Base-by-base conservation (phyloP, 1,140 invertebrate species). In the Drosophila quadrilineata region DNA sequence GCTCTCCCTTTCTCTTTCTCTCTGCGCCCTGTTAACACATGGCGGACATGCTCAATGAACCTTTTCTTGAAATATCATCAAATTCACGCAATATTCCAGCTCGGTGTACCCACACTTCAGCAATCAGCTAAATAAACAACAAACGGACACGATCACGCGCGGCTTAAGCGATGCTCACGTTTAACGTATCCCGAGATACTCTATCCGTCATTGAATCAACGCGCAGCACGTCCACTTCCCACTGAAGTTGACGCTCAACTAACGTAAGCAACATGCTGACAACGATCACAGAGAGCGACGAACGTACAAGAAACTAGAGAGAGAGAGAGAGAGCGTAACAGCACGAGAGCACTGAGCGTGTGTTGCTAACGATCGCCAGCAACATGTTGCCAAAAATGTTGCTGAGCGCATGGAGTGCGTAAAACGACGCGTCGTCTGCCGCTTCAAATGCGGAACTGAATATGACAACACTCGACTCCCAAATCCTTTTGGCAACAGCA, bases 401-500 rank as follows among this genome's bases (percentile, higher is more conserved):
- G 53, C 56, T 5, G 59, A 8, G 17, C 8, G 16, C 28, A 24
- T 31, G 74, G 74, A 74, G 79, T 79, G 53, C 52, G 36, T 52
- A n/a, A n/a, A n/a, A n/a, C n/a, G n/a, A n/a, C 28, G 36, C 73
- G 74, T 62, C 48, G 53, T 29, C 53, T 53, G 52, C 48, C 62
- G 67, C 67, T 58, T 71, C 79, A 53, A 71, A 68, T 64, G 74
- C 80, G 79, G 71, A 85, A 85, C 79, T 85, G 79, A 85, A 77
- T 54, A 58, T 84, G 79, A 67, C 69, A n/a, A 70, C 63, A 77
- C 79, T 45, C 68, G 63, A 69, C 46, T 24, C 60, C 46, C 21
- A 56, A 84, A 73, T 71, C 73, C 69, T 85, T 84, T 77, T 41
- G 28, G 31, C 60, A 69, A 24, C 60, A 21, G 36, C 64, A 52